Conservation (phyloP, 2,113 vertebrate genomes). For the Phalacrocorax pelagicus region DNA sequence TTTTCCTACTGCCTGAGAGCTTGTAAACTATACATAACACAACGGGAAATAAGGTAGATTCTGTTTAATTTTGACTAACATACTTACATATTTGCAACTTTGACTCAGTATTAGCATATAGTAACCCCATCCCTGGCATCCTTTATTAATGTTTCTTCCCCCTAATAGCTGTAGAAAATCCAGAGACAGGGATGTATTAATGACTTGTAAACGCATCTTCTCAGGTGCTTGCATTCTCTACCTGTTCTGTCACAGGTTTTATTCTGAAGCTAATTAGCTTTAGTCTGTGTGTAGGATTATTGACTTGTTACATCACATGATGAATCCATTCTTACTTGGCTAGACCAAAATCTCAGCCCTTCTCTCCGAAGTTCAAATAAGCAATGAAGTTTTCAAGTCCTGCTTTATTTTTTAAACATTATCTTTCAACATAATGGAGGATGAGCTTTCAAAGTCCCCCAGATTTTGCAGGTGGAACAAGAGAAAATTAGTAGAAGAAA, state of each 20-base stretch:
- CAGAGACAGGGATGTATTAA: fast-evolving
- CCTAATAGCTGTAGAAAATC: not conserved
- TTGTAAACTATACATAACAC: not conserved
- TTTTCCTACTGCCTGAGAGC: not conserved
- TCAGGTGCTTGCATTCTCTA: not conserved
- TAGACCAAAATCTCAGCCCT: not conserved
- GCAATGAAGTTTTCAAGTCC: not conserved
- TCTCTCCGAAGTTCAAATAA: not conserved
- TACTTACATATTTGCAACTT: not conserved
- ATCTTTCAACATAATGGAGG: not conserved
- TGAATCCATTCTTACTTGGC: not conserved
- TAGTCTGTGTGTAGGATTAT: not conserved
- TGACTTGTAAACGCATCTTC: not conserved
- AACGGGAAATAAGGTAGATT: not conserved
- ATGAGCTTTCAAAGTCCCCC: not conserved
- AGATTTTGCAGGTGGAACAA: not conserved
- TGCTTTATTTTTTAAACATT: not conserved
- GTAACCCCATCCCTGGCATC: fast-evolving
- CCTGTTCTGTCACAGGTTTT: not conserved
- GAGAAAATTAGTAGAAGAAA: not conserved
- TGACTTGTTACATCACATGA: not conserved
- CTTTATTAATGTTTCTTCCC: not conserved
- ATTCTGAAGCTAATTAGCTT: not conserved
- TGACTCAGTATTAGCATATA: not conserved
- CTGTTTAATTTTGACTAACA: not conserved